Evolutionary conservation across 2,113 vertebrate genomes (phyloP), one percentile per base, ranked within the genome.

Genomic region (Psilopsiagon aymara): DNA sequence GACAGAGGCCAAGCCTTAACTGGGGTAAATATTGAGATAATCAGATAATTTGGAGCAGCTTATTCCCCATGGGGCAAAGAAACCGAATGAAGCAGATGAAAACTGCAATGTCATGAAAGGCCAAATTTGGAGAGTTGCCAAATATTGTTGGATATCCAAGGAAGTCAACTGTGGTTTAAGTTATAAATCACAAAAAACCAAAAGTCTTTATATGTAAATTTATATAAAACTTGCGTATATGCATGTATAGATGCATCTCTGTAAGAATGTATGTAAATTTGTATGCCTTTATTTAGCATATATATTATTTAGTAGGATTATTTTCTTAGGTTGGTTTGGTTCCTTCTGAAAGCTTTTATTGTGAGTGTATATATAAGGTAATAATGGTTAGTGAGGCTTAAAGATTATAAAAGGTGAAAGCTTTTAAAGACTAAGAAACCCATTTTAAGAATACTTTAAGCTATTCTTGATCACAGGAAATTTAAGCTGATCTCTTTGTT

Each of bases 381-480:
- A 49, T 92, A 86, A 84, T 17, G 21, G n/a, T 86, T 79, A 73
- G 47, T 37, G 39, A 95, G 24, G 75, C 68, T 95, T 92, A 53
- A 88, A 81, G 35, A 75, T 77, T 64, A 71, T 73, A 62, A 84
- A 90, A 95, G 24, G 35, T 74, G 47, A 92, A 93, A 95, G 55
- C 82, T 92, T 96, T 94, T 90, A 73, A 83, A 86, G 80, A 44
- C 39, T 75, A 63, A 84, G 52, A 84, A 92, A 92, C 8, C 24
- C 31, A 41, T 84, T 64, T 33, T 68, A 84, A 83, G 13, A 23
- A 10, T 93, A n/a, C 78, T 92, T 96, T 75, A 88, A 95, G 79
- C 49, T 62, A 24, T 44, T 67, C 69, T 39, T 77, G 77, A 94
- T 74, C 57, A 53, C 41, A 76, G n/a, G 25, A 87, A 90, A 89